Conservation (phyloP, 1,140 invertebrate species). For the Conus betulinus region DNA sequence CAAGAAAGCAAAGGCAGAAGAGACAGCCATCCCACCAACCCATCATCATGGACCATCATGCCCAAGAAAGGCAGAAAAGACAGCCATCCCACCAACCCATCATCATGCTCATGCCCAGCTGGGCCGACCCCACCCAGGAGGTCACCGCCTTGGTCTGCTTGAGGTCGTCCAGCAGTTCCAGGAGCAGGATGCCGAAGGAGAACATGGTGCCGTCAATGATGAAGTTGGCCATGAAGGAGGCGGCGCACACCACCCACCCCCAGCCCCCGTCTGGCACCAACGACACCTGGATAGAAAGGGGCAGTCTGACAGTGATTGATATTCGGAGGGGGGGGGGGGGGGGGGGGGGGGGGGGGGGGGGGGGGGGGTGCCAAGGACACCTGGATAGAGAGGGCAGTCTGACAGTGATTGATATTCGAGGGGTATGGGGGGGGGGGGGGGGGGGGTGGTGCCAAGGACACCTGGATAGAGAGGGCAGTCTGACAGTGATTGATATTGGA, state of each 20-base stretch:
- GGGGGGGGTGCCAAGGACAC: neutral
- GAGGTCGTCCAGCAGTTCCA: conserved; percentile 90
- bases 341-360: neutral
- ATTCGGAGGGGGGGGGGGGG: neutral
- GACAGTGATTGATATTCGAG: no score
- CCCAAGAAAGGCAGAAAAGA: no score
- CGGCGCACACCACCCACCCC: conserved; percentile 94
- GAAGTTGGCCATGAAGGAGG: conserved; percentile 93
- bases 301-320: neutral
- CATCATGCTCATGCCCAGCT: conserved; percentile 84
- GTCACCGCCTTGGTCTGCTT: conserved; percentile 82
- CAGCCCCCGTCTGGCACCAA: conserved; percentile 82
- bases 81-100: no score
- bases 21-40: no score
- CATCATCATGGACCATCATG: no score
- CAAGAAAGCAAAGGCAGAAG: no score
- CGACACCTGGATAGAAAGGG: conserved; percentile 80
- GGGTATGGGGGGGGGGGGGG: no score
- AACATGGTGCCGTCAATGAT: conserved; percentile 83
- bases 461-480: no score
- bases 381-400: no score
- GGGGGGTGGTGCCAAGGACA: no score
- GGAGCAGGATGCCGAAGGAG: conserved; percentile 92
- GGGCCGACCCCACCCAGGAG: conserved; percentile 93
- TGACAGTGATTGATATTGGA: no score